A percentile compares a stretch with the other conserved stretches of the same genome.
Conservation (phyloP, 2,113 vertebrate species). For the Procavia capensis region DNA sequence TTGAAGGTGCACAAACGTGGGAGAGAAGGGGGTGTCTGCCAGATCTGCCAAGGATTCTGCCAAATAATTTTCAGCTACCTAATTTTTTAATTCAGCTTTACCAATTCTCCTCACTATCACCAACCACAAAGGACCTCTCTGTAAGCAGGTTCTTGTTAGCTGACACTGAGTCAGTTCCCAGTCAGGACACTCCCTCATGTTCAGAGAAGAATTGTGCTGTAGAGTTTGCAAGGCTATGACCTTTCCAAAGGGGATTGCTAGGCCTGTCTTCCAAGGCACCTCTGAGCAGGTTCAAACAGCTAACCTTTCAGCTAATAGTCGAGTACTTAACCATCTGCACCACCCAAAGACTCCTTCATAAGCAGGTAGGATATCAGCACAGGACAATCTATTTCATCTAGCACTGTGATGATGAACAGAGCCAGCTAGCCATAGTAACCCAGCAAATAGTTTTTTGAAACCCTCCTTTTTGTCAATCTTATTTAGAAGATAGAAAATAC, state of each 20-base stretch:
- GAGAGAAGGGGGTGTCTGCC: background rate
- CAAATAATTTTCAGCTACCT: slow-evolving; percentile 29
- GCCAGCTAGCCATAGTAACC: background rate
- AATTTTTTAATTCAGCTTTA: slow-evolving; percentile 58
- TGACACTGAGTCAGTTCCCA: background rate
- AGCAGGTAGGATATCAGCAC: background rate
- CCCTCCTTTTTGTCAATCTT: background rate
- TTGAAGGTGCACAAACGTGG: slow-evolving; percentile 66
- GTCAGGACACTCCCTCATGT: background rate
- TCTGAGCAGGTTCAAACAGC: background rate
- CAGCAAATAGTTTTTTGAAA: background rate
- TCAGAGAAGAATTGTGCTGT: background rate
- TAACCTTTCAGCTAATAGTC: background rate
- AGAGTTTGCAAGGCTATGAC: background rate
- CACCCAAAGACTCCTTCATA: background rate
- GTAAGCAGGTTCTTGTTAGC: background rate
- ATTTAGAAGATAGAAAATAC: background rate
- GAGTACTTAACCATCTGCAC: background rate
- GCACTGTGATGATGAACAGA: background rate
- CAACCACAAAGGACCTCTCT: background rate
- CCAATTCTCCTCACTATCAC: background rate
- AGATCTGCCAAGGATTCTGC: slow-evolving; percentile 49
- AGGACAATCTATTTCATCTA: background rate
- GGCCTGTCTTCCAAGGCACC: background rate
- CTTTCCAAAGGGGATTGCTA: background rate